A percentile compares a stretch with the other conserved stretches of the same genome.
Conservation (phyloP, 2,113 vertebrate genomes). For the Lepus europaeus region DNA sequence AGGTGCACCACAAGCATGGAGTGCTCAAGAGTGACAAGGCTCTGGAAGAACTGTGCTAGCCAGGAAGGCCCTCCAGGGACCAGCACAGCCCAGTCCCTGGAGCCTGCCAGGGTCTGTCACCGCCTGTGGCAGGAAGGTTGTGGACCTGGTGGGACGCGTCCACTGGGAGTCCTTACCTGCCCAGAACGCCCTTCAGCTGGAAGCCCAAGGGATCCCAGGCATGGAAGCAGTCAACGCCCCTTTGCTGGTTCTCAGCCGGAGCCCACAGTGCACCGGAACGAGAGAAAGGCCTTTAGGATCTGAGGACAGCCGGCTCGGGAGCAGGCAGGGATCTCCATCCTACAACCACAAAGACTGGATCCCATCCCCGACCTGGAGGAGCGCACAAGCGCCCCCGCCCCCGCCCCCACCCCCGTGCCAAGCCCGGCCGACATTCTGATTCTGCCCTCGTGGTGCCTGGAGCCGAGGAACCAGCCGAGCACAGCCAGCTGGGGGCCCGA, state of each 20-base stretch:
- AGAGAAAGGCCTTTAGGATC: not conserved
- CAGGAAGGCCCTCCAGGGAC: not conserved
- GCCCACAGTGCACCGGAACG: not conserved
- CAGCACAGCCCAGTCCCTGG: not conserved
- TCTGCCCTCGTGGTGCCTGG: not conserved
- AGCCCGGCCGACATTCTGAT: not conserved
- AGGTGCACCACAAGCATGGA: not conserved
- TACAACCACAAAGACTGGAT: not conserved
- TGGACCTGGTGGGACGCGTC: not conserved
- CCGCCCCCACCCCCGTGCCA: not conserved
- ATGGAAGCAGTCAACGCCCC: rapidly evolving
- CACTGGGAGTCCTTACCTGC: not conserved
- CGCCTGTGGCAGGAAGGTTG: not conserved
- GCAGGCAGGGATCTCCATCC: not conserved
- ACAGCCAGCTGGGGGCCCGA: not conserved
- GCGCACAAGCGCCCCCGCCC: not conserved
- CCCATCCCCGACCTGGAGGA: not conserved
- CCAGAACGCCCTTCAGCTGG: not conserved
- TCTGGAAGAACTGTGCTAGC: not conserved
- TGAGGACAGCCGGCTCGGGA: not conserved
- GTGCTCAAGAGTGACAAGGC: not conserved
- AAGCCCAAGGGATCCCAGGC: not conserved
- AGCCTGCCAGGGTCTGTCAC: not conserved
- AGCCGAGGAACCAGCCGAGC: not conserved
- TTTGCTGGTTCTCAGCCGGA: not conserved